Evolutionary conservation across 2,113 vertebrate genomes (phyloP).

Genomic region (Podarcis raffonei): DNA sequence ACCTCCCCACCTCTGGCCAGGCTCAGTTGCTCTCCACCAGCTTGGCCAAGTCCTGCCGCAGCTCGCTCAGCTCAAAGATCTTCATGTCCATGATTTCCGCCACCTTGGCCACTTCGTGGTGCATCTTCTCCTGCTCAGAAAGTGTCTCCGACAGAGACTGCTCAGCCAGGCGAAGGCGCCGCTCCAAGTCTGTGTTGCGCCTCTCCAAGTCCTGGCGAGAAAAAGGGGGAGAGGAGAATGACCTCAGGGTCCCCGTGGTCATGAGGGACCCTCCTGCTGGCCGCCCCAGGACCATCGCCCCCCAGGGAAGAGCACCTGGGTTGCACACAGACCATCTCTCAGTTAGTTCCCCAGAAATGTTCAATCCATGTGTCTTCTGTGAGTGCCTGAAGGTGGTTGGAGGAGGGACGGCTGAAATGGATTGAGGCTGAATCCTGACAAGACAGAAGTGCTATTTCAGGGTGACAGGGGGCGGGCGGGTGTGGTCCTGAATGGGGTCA

Average conservation of each 20-base stretch:
- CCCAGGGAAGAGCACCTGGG: not conserved
- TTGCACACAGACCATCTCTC: not conserved
- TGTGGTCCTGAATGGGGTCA: too few species aligned
- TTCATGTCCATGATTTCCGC: slow-evolving; percentile 93
- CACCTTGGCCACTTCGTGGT: slow-evolving; percentile 84
- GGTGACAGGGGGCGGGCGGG: too few species aligned
- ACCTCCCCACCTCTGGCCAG: not conserved
- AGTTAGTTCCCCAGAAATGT: too few species aligned
- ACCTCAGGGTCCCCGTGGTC: not conserved
- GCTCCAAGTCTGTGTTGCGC: slow-evolving; percentile 87
- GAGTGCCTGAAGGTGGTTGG: too few species aligned
- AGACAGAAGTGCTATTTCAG: too few species aligned
- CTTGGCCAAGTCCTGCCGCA: slow-evolving; percentile 90
- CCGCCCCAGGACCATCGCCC: too few species aligned
- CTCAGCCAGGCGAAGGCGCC: slow-evolving; percentile 82
- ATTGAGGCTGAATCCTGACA: too few species aligned
- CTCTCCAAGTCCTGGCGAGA: slow-evolving; percentile 85
- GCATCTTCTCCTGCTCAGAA: slow-evolving; percentile 84
- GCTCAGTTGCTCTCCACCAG: slow-evolving; percentile 82
- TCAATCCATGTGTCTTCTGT: too few species aligned
- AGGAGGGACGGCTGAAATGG: too few species aligned
- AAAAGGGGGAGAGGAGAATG: not conserved
- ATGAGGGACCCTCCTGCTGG: not conserved
- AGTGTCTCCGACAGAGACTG: slow-evolving; percentile 82
- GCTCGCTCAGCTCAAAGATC: slow-evolving; percentile 93